Base-by-base conservation (phyloP, 2,888 invertebrate species). In the Herminia tarsipennalis region DNA sequence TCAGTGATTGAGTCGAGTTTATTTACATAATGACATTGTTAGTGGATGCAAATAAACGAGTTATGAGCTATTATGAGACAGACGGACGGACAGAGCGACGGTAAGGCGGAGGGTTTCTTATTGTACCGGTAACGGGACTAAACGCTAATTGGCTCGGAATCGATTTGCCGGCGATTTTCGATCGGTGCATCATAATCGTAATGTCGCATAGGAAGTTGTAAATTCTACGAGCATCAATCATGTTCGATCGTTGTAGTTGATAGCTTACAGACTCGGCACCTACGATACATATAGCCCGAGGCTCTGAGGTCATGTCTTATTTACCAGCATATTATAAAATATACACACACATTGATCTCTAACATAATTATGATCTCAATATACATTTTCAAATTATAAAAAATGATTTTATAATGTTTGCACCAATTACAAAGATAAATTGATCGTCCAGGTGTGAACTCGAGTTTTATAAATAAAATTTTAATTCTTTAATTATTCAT, bases 21-120 rank as follows among this genome's bases (percentile, higher is more conserved):
- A 83, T 86, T 82, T 81, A 77, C 87, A 86, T 88, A 87, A 86
- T 83, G 80, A 81, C 75, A 83, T 87, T 86, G 87, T 87, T 86
- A 84, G 78, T 74, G 65, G 71, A 83, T 82, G 83, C 82, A 78
- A 80, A 83, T 79, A 79, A 74, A 77, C 76, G 69, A 80, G 73
- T 69, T 56, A 68, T 58, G 54, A 46, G 47, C 51, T 58, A 56
- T 62, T 61, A 57, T 47, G 60, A 43, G 46, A 28, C 16, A 16
- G 12, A 37, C 27, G 9, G 17, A 35, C 37, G 27, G 27, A 29
- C 30, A 22, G 25, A 29, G 32, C 38, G 29, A 22, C 28, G 21
- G 39, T n/a, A n/a, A n/a, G n/a, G n/a, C 5, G 12, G 18, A 25
- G n/a, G 9, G 14, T 29, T 40, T 44, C 57, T 38, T 38, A 44